These are phyloP conservation scores for Erethizon dorsatum DNA, from an alignment of 2,797 vertebrate species.

Conservation along the genomic window DNA sequence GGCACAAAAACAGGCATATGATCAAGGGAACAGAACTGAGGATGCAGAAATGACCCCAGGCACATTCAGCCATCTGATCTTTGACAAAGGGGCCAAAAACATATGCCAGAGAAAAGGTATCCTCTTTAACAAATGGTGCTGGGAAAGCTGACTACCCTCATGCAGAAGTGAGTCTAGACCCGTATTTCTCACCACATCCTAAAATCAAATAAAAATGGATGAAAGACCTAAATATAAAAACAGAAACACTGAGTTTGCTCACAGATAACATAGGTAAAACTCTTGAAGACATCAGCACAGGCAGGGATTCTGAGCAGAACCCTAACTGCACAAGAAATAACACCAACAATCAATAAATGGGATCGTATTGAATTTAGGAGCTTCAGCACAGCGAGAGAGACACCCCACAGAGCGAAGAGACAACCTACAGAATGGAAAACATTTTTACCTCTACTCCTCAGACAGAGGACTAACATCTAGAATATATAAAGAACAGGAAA, in stretches of 20 bases:
- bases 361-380: not conserved
- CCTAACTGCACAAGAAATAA: not conserved
- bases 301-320: not conserved
- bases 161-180: not conserved
- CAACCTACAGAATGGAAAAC: not conserved
- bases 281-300: not conserved
- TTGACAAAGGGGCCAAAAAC: not conserved
- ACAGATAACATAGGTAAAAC: not conserved
- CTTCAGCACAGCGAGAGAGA: not conserved
- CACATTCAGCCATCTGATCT: not conserved
- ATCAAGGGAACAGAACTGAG: not conserved
- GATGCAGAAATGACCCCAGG: not conserved
- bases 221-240: not conserved
- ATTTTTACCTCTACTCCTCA: not conserved
- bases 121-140: not conserved
- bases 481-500: not conserved
- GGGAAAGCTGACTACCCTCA: not conserved
- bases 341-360: not conserved
- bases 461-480: not conserved
- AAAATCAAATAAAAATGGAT: not conserved
- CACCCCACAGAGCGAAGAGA: not conserved
- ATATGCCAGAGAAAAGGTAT: not conserved
- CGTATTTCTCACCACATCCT: not conserved
- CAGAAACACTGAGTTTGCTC: not conserved
- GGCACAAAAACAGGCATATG: not conserved